Base-by-base conservation (phyloP, 2,113 vertebrate species). In the Paracanthobrama guichenoti region DNA sequence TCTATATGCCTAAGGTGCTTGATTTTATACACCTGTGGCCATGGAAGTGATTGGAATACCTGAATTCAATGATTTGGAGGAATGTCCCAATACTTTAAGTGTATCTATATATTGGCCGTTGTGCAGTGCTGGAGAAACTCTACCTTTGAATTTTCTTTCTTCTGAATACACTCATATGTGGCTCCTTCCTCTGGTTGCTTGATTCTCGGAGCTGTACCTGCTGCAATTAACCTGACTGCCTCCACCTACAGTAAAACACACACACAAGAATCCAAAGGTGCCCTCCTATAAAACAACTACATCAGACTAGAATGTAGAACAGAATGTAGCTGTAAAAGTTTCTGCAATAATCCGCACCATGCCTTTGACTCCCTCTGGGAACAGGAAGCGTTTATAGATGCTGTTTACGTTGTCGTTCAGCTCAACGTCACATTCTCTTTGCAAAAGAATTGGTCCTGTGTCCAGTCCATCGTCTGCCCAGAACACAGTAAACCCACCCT, bases 381-480 rank as follows among this genome's bases (percentile, higher is more conserved):
- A 97, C 80, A 97, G 95, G 82, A 97, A 96, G 10, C 96, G 93
- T 79, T 96, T 97, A 90, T 97, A 97, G 82, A 97, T 87, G 0
- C 94, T 94, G 92, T 93, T 96, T 85, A 97, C 95, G 0, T 96
- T 97, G 88, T 97, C 96, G 0, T 96, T 93, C 0, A 93, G 93
- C 20, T 95, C 93, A 9, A 97, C 93, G 0, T 94, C 93, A 73
- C 96, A 96, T 86, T 96, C 95, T 64, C 86, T 94, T 93, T 97
- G 96, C 55, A 97, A 93, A 48, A 97, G 92, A 74, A 97, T 93
- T 11, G 96, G 95, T 59, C 96, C 96, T 0, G 96, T 97, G 90
- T 97, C 96, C 90, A 97, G 91, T 2, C 96, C 96, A 0, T 96
- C 96, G 6, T 97, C 96, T 0, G 96, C 96, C 96, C 96, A 97